Conservation (phyloP, 2,113 vertebrate genomes). For the Dromas ardeola region DNA sequence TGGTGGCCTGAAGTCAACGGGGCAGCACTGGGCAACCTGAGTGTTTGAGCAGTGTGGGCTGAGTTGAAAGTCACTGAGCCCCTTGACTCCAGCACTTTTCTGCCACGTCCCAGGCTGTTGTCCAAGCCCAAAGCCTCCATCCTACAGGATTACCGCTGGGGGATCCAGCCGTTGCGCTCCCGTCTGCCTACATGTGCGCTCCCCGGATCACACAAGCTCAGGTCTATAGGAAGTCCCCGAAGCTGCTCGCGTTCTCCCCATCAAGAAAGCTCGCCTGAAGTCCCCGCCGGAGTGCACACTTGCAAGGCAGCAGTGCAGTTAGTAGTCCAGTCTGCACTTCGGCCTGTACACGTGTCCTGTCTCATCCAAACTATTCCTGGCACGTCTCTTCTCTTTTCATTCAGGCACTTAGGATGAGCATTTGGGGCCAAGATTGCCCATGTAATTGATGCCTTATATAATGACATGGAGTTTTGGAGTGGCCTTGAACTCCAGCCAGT, state of each 20-base stretch:
- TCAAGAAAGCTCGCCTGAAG: not conserved
- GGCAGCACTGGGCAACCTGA: not conserved
- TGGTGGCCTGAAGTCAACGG: not conserved
- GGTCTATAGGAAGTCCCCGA: not conserved
- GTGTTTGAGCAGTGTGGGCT: not conserved
- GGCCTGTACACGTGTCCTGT: rapidly evolving
- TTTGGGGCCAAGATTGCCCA: not conserved
- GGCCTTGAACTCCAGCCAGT: not conserved
- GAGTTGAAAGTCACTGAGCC: not conserved
- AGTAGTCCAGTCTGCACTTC: not conserved
- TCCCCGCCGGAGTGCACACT: not conserved
- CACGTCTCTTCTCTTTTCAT: not conserved
- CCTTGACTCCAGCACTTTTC: not conserved
- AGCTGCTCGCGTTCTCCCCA: rapidly evolving
- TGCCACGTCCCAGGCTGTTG: not conserved
- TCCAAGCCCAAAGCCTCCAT: not conserved
- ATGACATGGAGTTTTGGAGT: not conserved
- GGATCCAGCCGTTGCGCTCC: rapidly evolving
- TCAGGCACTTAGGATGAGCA: not conserved
- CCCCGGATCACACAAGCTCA: not conserved
- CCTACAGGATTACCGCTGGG: not conserved
- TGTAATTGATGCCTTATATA: not conserved
- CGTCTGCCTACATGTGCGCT: not conserved
- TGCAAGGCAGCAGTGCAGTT: not conserved
- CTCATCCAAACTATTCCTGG: not conserved